Conservation (phyloP, 2,113 vertebrate genomes). For the Microtus oregoni region DNA sequence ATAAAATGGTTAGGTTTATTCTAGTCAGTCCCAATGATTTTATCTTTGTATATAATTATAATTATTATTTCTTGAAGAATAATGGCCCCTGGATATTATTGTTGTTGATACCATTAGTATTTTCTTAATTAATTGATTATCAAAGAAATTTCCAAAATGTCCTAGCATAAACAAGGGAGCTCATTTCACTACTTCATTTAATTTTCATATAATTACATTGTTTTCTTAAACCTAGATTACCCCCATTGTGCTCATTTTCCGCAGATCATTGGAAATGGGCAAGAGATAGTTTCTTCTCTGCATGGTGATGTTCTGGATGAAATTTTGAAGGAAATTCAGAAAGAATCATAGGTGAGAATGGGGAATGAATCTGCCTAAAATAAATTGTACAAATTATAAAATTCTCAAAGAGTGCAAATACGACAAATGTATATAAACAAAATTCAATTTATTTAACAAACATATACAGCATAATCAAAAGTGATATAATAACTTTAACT, state of each 20-base stretch:
- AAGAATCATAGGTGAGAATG: background rate
- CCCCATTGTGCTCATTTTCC: background rate
- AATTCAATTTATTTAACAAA: background rate
- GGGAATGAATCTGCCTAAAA: background rate
- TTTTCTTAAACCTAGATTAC: background rate
- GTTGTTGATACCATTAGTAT: background rate
- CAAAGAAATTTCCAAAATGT: background rate
- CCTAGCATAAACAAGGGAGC: background rate
- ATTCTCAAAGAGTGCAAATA: background rate
- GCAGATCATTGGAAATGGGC: background rate
- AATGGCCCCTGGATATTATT: background rate
- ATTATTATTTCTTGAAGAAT: background rate
- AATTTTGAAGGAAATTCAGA: background rate
- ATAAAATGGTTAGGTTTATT: background rate
- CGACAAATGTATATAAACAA: background rate
- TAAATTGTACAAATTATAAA: background rate
- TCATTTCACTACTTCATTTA: background rate
- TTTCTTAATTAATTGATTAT: constrained; percentile 10
- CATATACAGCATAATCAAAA: background rate
- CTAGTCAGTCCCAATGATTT: constrained; percentile 2
- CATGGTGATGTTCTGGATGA: background rate
- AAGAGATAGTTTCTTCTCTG: background rate
- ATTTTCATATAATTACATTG: background rate
- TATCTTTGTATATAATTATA: background rate
- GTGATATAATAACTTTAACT: background rate